These are phyloP conservation scores for Heterodera schachtii DNA, from an alignment of 1,140 invertebrate genomes.

Conservation along the genomic window DNA sequence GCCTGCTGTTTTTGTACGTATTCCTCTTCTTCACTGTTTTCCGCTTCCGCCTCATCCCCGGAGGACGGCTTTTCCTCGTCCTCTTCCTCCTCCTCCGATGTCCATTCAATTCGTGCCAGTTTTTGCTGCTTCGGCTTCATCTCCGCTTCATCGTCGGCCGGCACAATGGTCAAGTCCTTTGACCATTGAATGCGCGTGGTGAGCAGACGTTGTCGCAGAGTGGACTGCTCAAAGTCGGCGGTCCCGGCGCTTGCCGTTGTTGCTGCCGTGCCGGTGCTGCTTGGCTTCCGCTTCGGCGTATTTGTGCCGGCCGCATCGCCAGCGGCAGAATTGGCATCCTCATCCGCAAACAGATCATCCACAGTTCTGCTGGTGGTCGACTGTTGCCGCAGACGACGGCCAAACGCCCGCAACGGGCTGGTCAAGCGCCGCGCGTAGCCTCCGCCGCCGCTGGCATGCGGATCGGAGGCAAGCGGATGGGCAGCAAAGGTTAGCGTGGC, in stretches of 20 bases:
- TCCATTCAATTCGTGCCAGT: background rate
- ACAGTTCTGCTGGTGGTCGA: background rate
- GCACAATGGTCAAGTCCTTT: background rate
- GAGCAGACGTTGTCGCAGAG: background rate
- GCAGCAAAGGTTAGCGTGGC: background rate
- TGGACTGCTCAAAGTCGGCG: background rate
- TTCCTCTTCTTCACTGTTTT: background rate
- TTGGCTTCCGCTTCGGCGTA: background rate
- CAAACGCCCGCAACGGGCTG: background rate
- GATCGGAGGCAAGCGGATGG: background rate
- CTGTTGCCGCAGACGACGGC: conserved; percentile 13
- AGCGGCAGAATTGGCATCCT: no score
- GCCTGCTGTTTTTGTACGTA: background rate
- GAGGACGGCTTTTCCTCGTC: no score
- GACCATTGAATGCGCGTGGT: background rate
- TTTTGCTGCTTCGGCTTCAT: background rate
- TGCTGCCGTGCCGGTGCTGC: background rate
- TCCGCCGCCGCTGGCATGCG: background rate
- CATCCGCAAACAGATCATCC: no score
- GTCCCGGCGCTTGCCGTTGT: background rate
- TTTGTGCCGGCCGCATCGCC: no score
- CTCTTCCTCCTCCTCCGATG: background rate
- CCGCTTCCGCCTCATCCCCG: background rate
- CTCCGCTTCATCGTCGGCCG: background rate
- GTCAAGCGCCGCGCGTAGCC: background rate